These are phyloP conservation scores for Hemicentrotus pulcherrimus DNA, from an alignment of 35 echinoderm and acorn worm genomes.

Conservation along the genomic window DNA sequence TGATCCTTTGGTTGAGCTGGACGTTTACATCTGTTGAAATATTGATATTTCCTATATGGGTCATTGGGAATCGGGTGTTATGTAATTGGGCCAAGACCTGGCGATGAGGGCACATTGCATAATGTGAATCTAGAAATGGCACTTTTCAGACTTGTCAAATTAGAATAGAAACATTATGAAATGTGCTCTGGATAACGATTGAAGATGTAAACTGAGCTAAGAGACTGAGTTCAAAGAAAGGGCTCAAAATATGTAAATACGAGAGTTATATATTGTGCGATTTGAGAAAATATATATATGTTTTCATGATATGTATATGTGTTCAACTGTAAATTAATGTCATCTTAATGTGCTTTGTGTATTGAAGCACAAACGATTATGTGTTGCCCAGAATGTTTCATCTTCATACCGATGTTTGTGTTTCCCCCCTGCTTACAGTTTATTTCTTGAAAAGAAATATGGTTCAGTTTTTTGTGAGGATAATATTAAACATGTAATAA, in stretches of 20 bases:
- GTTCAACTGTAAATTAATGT: background rate
- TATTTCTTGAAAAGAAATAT: background rate
- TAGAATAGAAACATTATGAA: background rate
- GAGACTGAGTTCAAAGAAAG: background rate
- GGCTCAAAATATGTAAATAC: background rate
- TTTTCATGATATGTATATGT: conserved; percentile 6
- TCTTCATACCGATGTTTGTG: background rate
- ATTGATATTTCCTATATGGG: background rate
- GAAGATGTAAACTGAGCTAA: background rate
- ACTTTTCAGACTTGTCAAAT: background rate
- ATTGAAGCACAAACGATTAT: background rate
- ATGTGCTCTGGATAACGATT: background rate
- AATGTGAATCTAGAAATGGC: background rate
- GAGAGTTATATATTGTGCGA: conserved; percentile 12
- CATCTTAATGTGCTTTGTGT: background rate
- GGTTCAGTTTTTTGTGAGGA: background rate
- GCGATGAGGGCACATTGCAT: background rate
- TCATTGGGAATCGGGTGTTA: too few relatives aligned
- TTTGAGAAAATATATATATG: conserved; percentile 3
- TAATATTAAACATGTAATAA: background rate
- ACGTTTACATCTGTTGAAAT: background rate
- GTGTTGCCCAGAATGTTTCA: background rate
- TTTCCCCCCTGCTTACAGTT: background rate
- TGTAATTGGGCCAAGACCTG: too few relatives aligned
- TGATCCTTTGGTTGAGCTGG: background rate